phyloP scores from a whole-genome alignment of 64 coral and sea anemone genomes.

The Anthopleura sola region DNA sequence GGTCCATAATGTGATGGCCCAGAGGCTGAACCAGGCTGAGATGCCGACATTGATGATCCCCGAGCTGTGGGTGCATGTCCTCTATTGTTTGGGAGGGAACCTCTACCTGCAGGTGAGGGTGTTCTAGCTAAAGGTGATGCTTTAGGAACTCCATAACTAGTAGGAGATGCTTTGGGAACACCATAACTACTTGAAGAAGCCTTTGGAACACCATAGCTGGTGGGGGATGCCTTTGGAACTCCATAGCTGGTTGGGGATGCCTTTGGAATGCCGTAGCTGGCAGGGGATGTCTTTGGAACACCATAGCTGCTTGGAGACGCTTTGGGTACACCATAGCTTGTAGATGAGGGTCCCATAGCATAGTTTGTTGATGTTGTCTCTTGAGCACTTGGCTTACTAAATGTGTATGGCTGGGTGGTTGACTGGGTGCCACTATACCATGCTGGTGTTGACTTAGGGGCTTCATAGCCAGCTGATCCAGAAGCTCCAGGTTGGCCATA shows the following conservation, averaged over 20 bases:
- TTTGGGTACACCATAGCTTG: conserved; percentile 1
- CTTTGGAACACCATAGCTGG: neutral
- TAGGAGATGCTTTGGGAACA: conserved; percentile 1
- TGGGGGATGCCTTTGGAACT: neutral
- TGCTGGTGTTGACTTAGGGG: neutral
- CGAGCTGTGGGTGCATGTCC: conserved; percentile 2
- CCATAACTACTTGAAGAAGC: neutral
- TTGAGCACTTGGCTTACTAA: conserved; percentile 2
- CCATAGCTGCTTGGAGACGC: neutral
- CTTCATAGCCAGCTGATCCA: conserved; percentile 5
- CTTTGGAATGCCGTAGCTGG: neutral
- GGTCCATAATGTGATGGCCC: neutral
- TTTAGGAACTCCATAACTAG: conserved; percentile 7
- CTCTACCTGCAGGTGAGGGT: conserved; percentile 31
- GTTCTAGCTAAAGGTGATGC: neutral
- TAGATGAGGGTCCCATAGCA: neutral
- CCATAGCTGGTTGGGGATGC: conserved; percentile 17
- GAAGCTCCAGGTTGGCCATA: neutral
- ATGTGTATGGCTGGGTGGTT: conserved; percentile 18
- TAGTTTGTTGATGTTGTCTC: neutral
- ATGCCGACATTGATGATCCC: neutral
- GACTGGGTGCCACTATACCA: conserved; percentile 4
- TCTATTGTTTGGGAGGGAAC: conserved; percentile 20
- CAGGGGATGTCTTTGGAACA: neutral
- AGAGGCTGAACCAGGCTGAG: conserved; percentile 4